These are phyloP conservation scores for Yponomeuta cagnagella DNA, from an alignment of 2,888 invertebrate species.

Conservation along the genomic window DNA sequence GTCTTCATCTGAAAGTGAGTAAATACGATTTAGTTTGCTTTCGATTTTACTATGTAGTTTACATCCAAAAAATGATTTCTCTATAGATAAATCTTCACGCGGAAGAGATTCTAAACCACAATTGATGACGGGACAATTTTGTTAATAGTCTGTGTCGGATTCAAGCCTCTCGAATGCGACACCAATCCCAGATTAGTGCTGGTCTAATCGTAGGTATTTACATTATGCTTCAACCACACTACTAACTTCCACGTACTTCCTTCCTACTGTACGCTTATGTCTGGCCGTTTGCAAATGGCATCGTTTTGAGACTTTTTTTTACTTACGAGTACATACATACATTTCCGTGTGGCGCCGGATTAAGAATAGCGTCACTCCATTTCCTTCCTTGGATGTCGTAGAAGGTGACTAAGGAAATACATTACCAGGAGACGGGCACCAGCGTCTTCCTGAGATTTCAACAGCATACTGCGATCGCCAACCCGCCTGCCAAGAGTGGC, in stretches of 20 bases:
- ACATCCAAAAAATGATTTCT: background rate
- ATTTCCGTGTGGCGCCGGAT: no score
- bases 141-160: background rate
- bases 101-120: background rate
- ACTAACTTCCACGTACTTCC: background rate
- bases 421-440: no score
- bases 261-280: background rate
- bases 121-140: background rate
- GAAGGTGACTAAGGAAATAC: no score
- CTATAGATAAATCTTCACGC: background rate
- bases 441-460: no score
- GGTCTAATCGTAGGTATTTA: background rate
- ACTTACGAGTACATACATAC: no score
- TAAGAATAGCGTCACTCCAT: no score
- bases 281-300: background rate
- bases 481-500: no score
- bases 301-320: no score
- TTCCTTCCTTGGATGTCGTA: no score
- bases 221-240: background rate
- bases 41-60: background rate
- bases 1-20: background rate
- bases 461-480: no score
- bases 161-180: background rate
- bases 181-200: conserved; percentile 1
- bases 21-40: background rate